These are phyloP conservation scores for Enteromius trimaculatus DNA, from an alignment of 2,797 vertebrate genomes.

Conservation along the genomic window DNA sequence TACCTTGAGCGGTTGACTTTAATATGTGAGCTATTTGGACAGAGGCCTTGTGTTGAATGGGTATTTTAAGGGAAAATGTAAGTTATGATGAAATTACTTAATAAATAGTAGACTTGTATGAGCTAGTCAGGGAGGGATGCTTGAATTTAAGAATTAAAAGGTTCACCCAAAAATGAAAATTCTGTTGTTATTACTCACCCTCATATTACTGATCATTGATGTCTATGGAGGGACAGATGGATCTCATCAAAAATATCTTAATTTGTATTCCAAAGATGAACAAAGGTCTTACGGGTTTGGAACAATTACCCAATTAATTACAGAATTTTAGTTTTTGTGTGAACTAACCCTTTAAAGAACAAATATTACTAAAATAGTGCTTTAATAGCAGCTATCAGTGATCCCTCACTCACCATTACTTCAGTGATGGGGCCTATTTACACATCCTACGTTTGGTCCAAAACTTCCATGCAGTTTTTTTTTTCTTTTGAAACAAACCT, in stretches of 20 bases:
- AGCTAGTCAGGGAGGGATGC: neutral
- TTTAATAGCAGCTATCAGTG: constrained; percentile 2
- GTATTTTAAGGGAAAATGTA: neutral
- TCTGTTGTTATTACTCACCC: no score
- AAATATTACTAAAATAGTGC: neutral
- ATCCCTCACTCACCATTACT: neutral
- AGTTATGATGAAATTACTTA: neutral
- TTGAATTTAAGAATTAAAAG: neutral
- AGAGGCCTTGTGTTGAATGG: neutral
- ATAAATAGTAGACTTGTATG: neutral
- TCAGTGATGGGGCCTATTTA: no score
- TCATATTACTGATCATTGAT: no score
- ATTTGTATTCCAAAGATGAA: no score
- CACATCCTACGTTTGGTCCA: no score
- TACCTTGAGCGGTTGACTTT: neutral
- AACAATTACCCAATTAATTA: no score
- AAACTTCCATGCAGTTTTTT: neutral
- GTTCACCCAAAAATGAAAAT: no score
- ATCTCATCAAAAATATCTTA: no score
- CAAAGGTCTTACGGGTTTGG: no score
- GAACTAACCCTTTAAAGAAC: neutral
- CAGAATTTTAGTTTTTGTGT: no score
- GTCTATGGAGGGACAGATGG: no score
- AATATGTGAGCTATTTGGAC: neutral
- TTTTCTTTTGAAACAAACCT: neutral